Evolutionary conservation across 2,797 vertebrate genomes (phyloP), one percentile per base, ranked within the genome.

Genomic region (Rhincodon typus): DNA sequence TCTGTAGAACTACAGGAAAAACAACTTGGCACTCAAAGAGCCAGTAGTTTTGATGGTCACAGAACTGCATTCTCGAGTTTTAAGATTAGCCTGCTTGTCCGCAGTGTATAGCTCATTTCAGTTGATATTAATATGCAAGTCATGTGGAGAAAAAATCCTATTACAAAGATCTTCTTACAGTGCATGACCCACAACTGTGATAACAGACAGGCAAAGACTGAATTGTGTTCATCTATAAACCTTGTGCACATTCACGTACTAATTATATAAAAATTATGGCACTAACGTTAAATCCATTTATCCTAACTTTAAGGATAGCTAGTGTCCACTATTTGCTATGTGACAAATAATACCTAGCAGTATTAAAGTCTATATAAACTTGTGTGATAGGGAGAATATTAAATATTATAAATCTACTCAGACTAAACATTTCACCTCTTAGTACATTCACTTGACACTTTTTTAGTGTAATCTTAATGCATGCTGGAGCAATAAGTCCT

Each of bases 401-500:
- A 93, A 69, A 69, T 69, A 6, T 93, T 67, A 69, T 30, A 93
- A 93, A n/a, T 19, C 38, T 84, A 23, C 21, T 84, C 38, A 67
- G n/a, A 67, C 19, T 25, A 66, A 17, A 66, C 17, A 62, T 91
- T 91, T 88, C 69, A 21, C 13, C 69, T 57, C 25, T 21, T 84
- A 84, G 0, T 25, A 93, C 90, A 93, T 66, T 5, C 25, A 90
- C 2, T 50, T 1, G 17, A 46, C 46, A 25, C 0, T 17, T 46
- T 82, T 42, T 13, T 7, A 77, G 27, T 74, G 30, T 94, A 69
- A 77, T 72, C 72, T 94, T 74, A 94, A 95, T 95, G 27, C 72
- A 74, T 95, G 69, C 72, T 95, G 94, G 94, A 95, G 42, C 70
- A 95, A 74, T 94, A 50, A 53, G 3, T 70, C 69, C 3, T 50